Evolutionary conservation across 2,113 vertebrate genomes (phyloP), one percentile per base, ranked within the genome.

Genomic region (Sula dactylatra): DNA sequence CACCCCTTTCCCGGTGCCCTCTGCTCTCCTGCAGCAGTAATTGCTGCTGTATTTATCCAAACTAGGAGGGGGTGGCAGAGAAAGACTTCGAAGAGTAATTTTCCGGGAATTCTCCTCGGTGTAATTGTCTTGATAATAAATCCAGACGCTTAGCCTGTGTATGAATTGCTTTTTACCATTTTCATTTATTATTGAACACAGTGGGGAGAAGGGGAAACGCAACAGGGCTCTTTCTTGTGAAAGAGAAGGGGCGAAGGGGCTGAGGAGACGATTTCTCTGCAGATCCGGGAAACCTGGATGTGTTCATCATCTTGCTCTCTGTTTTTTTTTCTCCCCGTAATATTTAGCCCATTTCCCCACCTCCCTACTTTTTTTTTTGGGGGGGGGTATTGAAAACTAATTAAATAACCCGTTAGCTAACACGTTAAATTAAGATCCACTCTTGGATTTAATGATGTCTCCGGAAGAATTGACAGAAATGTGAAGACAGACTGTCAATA

Each of bases 371-470:
- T 86, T 85, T 85, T 83, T 64, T 8, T 19, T 32, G 42, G 55
- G 40, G 55, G 31, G 54, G 44, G 31, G 54, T 97, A 93, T 96
- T 92, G 94, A 97, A 97, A 97, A 96, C 91, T 96, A 96, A 97
- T 97, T 97, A 97, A 96, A 97, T 96, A 97, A 96, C 81, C 95
- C 36, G 74, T 97, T 95, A 95, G 94, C 92, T 93, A 97, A 93
- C 95, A 89, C 42, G 45, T 97, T 97, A 97, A 97, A 98, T 98
- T 97, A 95, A 97, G 97, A 97, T 97, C 96, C 95, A 94, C 96
- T 97, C 94, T 88, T 76, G 93, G 94, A 87, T 98, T 97, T 98
- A 98, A 98, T 98, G 97, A 97, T 97, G 97, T 97, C 70, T 96
- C 90, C 4, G 25, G 95, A 88, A 94, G 94, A 97, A 98, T 98